These are phyloP conservation scores for Gymnoscopelus braueri DNA, from an alignment of 2,797 vertebrate species.

Conservation along the genomic window DNA sequence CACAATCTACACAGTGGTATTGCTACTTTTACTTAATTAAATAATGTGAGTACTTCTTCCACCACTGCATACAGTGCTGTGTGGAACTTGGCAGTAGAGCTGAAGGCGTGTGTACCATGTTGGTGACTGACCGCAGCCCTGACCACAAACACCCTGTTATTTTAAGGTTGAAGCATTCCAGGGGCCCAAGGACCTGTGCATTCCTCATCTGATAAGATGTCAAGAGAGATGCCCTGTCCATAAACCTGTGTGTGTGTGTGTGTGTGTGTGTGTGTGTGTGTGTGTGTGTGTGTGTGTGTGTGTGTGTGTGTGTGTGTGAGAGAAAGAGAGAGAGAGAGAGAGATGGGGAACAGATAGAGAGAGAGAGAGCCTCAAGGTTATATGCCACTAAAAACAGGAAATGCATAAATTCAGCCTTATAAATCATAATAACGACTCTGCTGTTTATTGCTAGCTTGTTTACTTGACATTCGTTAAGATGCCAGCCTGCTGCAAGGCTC, in stretches of 20 bases:
- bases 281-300: slow-evolving; percentile 18
- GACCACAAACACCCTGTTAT: no score
- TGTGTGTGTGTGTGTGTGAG: slow-evolving; percentile 23
- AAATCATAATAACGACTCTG: slow-evolving; percentile 73
- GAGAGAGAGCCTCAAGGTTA: slow-evolving; percentile 72
- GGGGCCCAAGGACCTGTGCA: slow-evolving; percentile 76
- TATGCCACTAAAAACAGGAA: slow-evolving; percentile 63
- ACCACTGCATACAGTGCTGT: not conserved
- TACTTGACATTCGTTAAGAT: slow-evolving; percentile 70
- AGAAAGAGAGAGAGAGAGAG: slow-evolving; percentile 1
- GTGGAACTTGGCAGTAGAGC: slow-evolving; percentile 4
- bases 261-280: slow-evolving; percentile 18
- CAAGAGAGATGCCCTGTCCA: slow-evolving; percentile 40
- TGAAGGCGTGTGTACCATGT: not conserved
- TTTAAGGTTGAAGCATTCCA: slow-evolving; percentile 40
- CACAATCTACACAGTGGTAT: no score
- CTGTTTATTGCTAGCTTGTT: slow-evolving; percentile 63
- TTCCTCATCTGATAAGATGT: slow-evolving; percentile 76
- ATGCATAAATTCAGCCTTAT: slow-evolving; percentile 70
- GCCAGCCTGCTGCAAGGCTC: slow-evolving; percentile 52
- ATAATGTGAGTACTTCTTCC: no score
- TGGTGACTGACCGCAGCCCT: no score
- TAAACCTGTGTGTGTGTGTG: slow-evolving; percentile 1
- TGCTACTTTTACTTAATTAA: no score
- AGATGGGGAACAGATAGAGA: slow-evolving; percentile 1